phyloP scores from a whole-genome alignment of 2,113 vertebrate genomes.

The Ibidorhyncha struthersii region DNA sequence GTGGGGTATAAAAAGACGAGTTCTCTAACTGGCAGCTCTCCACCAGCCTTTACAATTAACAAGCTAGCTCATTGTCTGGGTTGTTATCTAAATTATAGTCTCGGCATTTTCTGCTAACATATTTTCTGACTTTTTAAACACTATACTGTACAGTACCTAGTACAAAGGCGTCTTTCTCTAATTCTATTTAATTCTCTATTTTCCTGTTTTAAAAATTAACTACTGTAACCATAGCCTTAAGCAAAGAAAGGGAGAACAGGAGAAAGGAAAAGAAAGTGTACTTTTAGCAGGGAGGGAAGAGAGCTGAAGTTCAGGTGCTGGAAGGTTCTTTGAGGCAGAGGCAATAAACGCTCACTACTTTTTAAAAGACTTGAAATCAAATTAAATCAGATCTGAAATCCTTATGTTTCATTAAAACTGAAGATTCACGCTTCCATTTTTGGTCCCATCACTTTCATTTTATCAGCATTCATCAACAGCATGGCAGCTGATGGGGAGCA shows the following conservation, averaged over 20 bases:
- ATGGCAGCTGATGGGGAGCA: neutral
- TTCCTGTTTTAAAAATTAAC: conserved; percentile 69
- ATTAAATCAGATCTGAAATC: neutral
- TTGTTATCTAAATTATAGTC: conserved; percentile 74
- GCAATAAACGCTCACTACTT: neutral
- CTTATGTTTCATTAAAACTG: neutral
- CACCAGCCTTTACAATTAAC: conserved; percentile 64
- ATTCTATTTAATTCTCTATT: conserved; percentile 65
- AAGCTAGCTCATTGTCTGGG: conserved; percentile 45
- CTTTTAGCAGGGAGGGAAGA: neutral
- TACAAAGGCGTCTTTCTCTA: conserved; percentile 71
- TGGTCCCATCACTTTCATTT: neutral
- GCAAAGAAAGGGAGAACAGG: neutral
- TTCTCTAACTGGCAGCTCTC: conserved; percentile 50
- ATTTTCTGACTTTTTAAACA: conserved; percentile 69
- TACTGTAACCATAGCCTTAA: conserved; percentile 47
- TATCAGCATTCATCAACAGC: neutral
- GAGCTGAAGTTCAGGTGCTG: neutral
- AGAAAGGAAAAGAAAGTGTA: neutral
- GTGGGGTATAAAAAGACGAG: conserved; percentile 45
- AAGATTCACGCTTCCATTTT: neutral
- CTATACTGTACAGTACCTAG: conserved; percentile 55
- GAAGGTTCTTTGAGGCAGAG: neutral
- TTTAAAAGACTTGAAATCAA: neutral
- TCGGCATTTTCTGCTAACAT: conserved; percentile 62